Base-by-base conservation (phyloP, 2,888 invertebrate species). In the Brenthis ino region DNA sequence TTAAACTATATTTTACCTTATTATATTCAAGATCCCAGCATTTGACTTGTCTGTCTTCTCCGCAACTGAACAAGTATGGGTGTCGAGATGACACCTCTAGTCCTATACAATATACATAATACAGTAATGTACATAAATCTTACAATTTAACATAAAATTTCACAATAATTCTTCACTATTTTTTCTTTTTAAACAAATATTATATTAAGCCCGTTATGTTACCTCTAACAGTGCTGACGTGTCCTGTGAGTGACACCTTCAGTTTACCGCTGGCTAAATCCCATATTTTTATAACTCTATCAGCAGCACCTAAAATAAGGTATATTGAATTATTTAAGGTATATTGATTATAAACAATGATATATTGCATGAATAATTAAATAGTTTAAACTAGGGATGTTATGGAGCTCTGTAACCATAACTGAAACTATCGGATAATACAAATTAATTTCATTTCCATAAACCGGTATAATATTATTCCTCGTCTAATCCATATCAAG, bases 1-100 rank as follows among this genome's bases (percentile, higher is more conserved):
- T 51, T 51, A 14, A 63, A 14, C 24, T 48, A 13, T 20, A 64
- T 64, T 24, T 6, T 37, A 90, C 94, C 88, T 99, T 99, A 85
- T 99, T 99, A 82, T 99, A 98, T 89, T 99, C 99, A 47, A 99
- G 93, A 92, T 99, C 99, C 99, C 99, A 99, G 85, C 99, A 99
- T 93, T 99, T 99, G 0, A 99, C 99, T 93, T 99, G 98, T 79
- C 99, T 95, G 88, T 99, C 99, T 93, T 99, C 99, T 13, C 99
- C 99, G 85, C 99, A 99, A 75, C 99, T 99, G 92, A 99, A 99
- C 58, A 99, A 91, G 85, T 99, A 99, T 2, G 99, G 99, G 93
- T 99, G 99, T 76, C 99, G 93, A 0, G 96, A 88, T 74, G 99
- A 99, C 57, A 99, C 97, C 64, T 97, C 98, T 48, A 99, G 93